Evolutionary conservation across 2,888 invertebrate genomes (phyloP), one percentile per base, ranked within the genome.

Genomic region (Boloria euphrosyne): DNA sequence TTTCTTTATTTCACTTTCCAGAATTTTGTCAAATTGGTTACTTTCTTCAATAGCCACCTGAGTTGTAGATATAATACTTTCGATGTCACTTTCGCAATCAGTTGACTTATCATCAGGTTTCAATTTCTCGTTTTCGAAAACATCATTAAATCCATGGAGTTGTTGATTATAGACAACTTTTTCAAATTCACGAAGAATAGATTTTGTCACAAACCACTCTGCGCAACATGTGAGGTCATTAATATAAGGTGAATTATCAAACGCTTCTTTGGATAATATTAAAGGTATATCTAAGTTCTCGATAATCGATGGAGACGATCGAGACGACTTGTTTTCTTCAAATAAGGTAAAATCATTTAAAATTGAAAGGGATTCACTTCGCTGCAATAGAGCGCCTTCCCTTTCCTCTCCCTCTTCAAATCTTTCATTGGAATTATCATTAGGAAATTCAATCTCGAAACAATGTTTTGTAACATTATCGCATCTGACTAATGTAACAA

Each of bases 401-500:
- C 22, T n/a, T 27, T 50, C 49, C 6, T 18, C 10, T 46, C 31
- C 18, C 0, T 18, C 17, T 27, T 50, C 31, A 38, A 6, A 38
- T 38, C 7, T 31, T 5, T 53, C 18, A n/a, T 27, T 52, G 13
- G n/a, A 18, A 22, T 38, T 10, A 57, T 27, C 46, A 2, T 44
- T 38, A 3, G 7, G 52, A 22, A 4, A 16, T n/a, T 31, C 17
- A 38, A 14, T 31, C 31, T 50, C 10, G 13, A 13, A 57, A 13
- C 13, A 49, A 52, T 55, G 14, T 47, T 52, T 59, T 61, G 52
- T n/a, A 44, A 67, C 14, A 18, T 74, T 50, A 67, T 88, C 85
- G 71, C 84, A 86, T 68, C 83, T 78, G 54, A 80, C 66, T 62
- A 89, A 75, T 67, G 78, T 74, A 31, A 85, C 76, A 65, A 67